Conservation (phyloP, 2,888 invertebrate genomes). For the Mantis religiosa region DNA sequence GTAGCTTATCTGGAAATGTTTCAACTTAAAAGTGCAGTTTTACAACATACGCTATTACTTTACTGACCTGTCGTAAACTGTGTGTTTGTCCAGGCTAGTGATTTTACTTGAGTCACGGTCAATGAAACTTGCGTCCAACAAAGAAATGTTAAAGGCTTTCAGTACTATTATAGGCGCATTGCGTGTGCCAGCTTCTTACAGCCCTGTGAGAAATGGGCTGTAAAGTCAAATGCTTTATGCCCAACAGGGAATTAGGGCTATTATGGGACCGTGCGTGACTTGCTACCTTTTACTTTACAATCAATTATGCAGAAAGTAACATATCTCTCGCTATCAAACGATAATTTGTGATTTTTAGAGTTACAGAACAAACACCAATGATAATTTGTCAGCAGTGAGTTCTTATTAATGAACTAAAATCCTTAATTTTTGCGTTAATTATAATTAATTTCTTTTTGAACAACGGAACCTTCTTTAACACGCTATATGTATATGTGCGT, state of each 20-base stretch:
- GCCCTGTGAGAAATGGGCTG: neutral
- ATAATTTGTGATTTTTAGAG: neutral
- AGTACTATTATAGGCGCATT: neutral
- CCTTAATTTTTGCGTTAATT: no score
- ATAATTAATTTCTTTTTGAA: no score
- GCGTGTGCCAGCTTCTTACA: neutral
- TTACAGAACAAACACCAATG: neutral
- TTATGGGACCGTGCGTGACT: neutral
- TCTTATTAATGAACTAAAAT: no score
- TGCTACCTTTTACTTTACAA: neutral
- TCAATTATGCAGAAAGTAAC: neutral
- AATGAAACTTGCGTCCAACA: neutral
- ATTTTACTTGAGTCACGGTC: no score
- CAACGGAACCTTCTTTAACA: no score
- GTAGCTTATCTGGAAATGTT: no score
- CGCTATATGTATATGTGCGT: no score
- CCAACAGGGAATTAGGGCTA: neutral
- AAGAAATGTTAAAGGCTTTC: neutral
- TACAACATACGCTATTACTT: no score
- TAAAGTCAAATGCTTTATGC: neutral
- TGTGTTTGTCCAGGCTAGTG: no score
- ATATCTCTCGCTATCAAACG: neutral
- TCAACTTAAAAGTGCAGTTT: no score
- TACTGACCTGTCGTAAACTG: no score
- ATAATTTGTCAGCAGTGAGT: neutral